Evolutionary conservation across 2,797 vertebrate species (phyloP).

Genomic region (Chrysolophus pictus): DNA sequence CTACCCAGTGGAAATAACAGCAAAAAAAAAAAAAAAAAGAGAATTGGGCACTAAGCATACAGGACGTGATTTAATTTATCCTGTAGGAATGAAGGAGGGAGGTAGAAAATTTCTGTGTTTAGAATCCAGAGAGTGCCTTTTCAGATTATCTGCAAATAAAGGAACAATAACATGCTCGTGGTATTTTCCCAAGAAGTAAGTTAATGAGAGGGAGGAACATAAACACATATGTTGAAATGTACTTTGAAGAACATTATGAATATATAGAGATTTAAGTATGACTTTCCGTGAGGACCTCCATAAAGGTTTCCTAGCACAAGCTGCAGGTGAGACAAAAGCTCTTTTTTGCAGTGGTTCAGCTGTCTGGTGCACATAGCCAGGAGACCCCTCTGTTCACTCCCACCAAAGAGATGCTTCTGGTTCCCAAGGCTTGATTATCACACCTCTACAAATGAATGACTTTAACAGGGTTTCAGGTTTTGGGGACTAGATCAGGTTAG

Average conservation of each 20-base stretch:
- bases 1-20: not conserved
- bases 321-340: not conserved
- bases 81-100: not conserved
- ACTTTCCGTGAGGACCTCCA: not conserved
- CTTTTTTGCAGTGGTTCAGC: not conserved
- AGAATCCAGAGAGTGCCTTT: conserved; percentile 20
- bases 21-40: not conserved
- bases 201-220: conserved; percentile 12
- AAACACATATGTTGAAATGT: not conserved
- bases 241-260: not conserved
- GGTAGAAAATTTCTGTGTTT: not conserved
- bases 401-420: not conserved
- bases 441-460: not conserved
- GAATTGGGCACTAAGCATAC: not conserved
- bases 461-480: not conserved
- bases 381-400: not conserved
- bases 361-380: not conserved
- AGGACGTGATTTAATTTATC: not conserved
- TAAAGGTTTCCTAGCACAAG: not conserved
- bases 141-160: conserved; percentile 19
- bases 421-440: not conserved
- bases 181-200: conserved; percentile 15
- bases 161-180: not conserved
- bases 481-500: not conserved
- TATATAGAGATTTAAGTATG: not conserved